These are phyloP conservation scores for Bolborhynchus lineola DNA, from an alignment of 2,113 vertebrate genomes.

Conservation along the genomic window DNA sequence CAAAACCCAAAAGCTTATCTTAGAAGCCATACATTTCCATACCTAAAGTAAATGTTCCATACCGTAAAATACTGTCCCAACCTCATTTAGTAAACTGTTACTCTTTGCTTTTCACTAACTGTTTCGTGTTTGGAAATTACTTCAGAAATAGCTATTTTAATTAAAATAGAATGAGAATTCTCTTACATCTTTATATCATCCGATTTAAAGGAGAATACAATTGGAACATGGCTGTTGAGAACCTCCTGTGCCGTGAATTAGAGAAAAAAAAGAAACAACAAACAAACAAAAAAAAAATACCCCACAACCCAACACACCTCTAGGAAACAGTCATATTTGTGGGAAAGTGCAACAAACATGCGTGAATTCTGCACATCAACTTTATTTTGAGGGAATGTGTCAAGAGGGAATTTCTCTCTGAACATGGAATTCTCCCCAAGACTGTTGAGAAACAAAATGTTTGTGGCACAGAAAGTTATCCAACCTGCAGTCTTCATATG, in stretches of 20 bases:
- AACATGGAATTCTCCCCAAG: not conserved
- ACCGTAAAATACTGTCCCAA: not conserved
- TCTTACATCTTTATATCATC: not conserved
- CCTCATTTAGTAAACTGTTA: not conserved
- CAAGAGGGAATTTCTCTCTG: not conserved
- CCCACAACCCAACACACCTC: not conserved
- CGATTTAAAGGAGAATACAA: not conserved
- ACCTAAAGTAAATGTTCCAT: rapidly evolving
- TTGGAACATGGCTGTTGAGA: not conserved
- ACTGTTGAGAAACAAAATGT: not conserved
- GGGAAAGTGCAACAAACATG: not conserved
- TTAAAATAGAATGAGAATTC: not conserved
- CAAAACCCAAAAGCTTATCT: not conserved
- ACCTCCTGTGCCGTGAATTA: not conserved
- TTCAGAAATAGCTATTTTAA: not conserved
- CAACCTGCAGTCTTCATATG: not conserved
- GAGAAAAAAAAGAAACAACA: not conserved
- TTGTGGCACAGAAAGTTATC: not conserved
- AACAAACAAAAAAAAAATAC: not conserved
- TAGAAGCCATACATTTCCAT: not conserved
- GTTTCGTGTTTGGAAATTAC: not conserved
- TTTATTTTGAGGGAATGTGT: not conserved
- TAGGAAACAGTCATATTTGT: not conserved
- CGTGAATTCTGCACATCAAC: not conserved
- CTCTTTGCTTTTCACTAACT: not conserved